phyloP scores from a whole-genome alignment of 2,113 vertebrate genomes.

The Poecile atricapillus region DNA sequence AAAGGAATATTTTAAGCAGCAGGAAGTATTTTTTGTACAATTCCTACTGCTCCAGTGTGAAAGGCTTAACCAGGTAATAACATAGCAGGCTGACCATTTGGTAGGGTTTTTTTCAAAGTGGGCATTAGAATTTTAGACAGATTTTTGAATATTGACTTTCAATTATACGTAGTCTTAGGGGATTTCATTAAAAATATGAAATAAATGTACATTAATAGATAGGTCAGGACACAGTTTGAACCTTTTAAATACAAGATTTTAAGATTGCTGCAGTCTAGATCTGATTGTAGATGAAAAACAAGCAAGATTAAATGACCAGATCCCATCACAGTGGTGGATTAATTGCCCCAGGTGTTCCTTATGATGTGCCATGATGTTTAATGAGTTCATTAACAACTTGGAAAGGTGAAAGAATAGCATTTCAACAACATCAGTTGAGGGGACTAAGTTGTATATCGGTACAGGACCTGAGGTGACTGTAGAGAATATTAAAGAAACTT shows the following conservation, averaged over 20 bases:
- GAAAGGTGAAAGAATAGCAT: conserved; percentile 1
- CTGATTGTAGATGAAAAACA: background rate
- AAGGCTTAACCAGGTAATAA: background rate
- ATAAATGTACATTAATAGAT: background rate
- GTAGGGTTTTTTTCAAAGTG: background rate
- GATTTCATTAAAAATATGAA: conserved; percentile 1
- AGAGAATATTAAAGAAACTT: background rate
- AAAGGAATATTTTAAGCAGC: background rate
- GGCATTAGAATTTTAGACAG: background rate
- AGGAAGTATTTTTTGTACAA: background rate
- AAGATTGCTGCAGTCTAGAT: background rate
- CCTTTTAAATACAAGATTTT: background rate
- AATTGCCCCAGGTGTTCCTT: conserved; percentile 21
- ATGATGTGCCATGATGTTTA: background rate
- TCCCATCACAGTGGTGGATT: background rate
- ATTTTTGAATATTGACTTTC: background rate
- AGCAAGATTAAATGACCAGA: background rate
- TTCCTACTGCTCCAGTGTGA: background rate
- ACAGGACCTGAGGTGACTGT: background rate
- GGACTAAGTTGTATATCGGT: background rate
- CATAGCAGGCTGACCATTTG: background rate
- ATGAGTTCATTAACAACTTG: conserved; percentile 25
- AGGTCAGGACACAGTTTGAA: conserved; percentile 1
- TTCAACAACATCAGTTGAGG: background rate
- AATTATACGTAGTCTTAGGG: background rate